Evolutionary conservation across 1,140 invertebrate genomes (phyloP).

Genomic region (Musca vetustissima): DNA sequence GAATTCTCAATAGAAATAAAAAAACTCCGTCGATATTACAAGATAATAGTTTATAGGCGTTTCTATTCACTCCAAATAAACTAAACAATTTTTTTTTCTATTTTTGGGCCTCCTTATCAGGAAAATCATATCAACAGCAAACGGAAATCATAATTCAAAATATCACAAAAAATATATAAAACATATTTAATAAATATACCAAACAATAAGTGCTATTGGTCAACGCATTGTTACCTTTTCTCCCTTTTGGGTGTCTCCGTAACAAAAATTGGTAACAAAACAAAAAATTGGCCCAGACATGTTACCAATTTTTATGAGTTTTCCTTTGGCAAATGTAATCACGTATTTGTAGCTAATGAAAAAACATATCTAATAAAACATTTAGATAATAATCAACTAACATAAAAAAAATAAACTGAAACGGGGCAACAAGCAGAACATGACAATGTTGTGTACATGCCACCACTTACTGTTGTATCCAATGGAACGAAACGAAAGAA

Average conservation of each 20-base stretch:
- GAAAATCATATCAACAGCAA: slow-evolving; percentile 1
- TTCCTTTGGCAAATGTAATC: slow-evolving; percentile 21
- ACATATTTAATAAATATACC: not conserved
- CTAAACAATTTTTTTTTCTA: not conserved
- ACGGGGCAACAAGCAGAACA: no score
- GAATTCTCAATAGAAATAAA: no score
- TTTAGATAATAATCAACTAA: slow-evolving; percentile 15
- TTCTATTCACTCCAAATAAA: not conserved
- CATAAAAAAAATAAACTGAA: not conserved
- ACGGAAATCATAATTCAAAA: slow-evolving; percentile 26
- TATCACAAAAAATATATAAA: not conserved
- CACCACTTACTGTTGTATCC: no score
- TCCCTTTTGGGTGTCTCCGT: no score
- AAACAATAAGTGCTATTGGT: not conserved
- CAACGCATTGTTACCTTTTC: no score
- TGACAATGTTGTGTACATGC: no score
- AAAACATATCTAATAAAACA: slow-evolving; percentile 24
- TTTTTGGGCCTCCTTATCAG: no score
- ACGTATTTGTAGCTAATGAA: slow-evolving; percentile 25
- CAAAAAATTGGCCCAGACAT: not conserved
- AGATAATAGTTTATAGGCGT: no score
- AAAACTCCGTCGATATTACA: no score
- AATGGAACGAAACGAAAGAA: no score
- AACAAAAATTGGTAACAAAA: no score
- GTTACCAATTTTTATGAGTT: slow-evolving; percentile 21